Evolutionary conservation across 1,140 invertebrate species (phyloP).

Genomic region (Aradophagus sp.): DNA sequence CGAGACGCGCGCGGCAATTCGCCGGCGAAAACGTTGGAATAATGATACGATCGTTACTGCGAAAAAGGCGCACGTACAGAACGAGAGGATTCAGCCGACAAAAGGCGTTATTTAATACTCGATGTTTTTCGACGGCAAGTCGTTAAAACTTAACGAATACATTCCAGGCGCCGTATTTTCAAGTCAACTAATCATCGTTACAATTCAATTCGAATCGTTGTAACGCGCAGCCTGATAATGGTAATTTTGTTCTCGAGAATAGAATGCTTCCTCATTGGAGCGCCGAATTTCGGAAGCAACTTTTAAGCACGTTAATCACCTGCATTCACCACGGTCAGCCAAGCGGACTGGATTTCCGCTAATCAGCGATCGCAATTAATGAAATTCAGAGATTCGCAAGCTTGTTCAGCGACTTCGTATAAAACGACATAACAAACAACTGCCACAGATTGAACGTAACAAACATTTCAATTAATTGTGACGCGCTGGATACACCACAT

Average conservation of each 20-base stretch:
- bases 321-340: conserved; percentile 41
- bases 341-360: conserved; percentile 27
- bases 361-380: conserved; percentile 44
- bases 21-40: conserved; percentile 9
- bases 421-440: conserved; percentile 41
- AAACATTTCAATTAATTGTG: conserved; percentile 29
- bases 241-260: conserved; percentile 34
- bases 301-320: conserved; percentile 53
- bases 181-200: conserved; percentile 20
- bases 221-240: conserved; percentile 22
- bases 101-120: conserved; percentile 8
- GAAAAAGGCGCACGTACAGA: background rate
- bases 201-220: conserved; percentile 16
- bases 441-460: conserved; percentile 3
- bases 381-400: conserved; percentile 38
- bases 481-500: conserved; percentile 1
- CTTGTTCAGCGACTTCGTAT: conserved; percentile 24
- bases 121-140: conserved; percentile 1
- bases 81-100: conserved; percentile 2
- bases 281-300: conserved; percentile 38
- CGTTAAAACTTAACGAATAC: conserved; percentile 12
- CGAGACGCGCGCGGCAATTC: background rate
- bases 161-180: conserved; percentile 8
- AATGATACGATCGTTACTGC: conserved; percentile 8
- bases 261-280: conserved; percentile 22